Conservation (phyloP, 2,888 invertebrate species). For the Erebia palarica region DNA sequence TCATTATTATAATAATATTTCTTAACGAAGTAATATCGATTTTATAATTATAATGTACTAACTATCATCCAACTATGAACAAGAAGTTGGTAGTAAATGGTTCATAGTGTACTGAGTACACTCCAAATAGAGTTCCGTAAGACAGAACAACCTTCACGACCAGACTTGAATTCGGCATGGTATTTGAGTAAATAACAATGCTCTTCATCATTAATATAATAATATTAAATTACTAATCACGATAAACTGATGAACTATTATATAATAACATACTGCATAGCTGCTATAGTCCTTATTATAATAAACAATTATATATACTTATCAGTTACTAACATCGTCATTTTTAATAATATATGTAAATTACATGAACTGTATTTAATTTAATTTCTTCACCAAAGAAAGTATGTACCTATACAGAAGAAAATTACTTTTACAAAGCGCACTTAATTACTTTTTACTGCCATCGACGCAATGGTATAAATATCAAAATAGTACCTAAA, state of each 20-base stretch:
- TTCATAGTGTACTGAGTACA: constrained; percentile 48
- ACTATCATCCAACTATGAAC: constrained; percentile 47
- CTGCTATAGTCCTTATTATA: background rate
- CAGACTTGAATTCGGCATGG: no score
- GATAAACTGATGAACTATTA: background rate
- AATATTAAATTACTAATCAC: no score
- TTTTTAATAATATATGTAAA: background rate
- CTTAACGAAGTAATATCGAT: constrained; percentile 68
- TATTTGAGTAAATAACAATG: no score
- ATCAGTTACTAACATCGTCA: background rate
- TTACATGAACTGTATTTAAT: background rate
- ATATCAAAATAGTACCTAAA: no score
- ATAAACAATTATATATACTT: background rate
- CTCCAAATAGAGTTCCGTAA: constrained; percentile 56
- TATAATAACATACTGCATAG: background rate
- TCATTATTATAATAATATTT: constrained; percentile 50
- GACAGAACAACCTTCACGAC: constrained; percentile 28
- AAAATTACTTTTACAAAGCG: no score
- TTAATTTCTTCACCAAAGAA: background rate
- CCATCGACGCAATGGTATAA: no score
- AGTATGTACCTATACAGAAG: background rate
- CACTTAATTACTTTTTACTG: no score
- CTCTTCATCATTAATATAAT: no score
- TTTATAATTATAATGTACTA: constrained; percentile 54
- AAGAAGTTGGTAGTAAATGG: constrained; percentile 43